phyloP scores from a whole-genome alignment of 2,888 invertebrate species.

The Cryptus viduatorius region DNA sequence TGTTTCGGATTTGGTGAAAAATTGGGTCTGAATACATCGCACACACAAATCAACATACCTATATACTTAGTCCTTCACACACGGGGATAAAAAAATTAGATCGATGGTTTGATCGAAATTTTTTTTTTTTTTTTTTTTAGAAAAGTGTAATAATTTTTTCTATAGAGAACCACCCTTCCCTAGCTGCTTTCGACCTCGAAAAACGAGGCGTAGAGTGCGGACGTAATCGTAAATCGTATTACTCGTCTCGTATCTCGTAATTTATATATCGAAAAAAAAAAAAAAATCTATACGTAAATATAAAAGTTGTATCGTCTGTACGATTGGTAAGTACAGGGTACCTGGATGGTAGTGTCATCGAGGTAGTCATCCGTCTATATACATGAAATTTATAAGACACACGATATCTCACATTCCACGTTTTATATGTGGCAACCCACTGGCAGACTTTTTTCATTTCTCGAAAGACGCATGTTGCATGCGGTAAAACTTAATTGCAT shows the following conservation, averaged over 20 bases:
- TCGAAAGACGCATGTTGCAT: slow-evolving; percentile 78
- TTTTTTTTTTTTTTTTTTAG: slow-evolving; percentile 48
- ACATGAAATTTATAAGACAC: slow-evolving; percentile 31
- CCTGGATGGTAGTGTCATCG: slow-evolving; percentile 50
- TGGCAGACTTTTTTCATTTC: slow-evolving; percentile 30
- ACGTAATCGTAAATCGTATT: slow-evolving; percentile 65
- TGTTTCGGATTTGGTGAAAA: not conserved
- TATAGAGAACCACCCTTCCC: slow-evolving; percentile 79
- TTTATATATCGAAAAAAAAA: slow-evolving; percentile 59
- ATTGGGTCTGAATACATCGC: slow-evolving; percentile 34
- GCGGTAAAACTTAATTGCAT: slow-evolving; percentile 74
- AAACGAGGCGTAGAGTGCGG: slow-evolving; percentile 63
- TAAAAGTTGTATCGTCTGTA: slow-evolving; percentile 68
- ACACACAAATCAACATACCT: slow-evolving; percentile 48
- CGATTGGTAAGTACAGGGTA: slow-evolving; percentile 76
- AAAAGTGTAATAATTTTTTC: slow-evolving; percentile 36
- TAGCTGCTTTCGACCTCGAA: slow-evolving; percentile 83
- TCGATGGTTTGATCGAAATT: slow-evolving; percentile 20
- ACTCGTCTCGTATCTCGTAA: slow-evolving; percentile 66
- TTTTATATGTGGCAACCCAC: slow-evolving; percentile 37
- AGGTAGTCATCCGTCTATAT: slow-evolving; percentile 44
- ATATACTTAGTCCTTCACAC: slow-evolving; percentile 44
- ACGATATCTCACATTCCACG: slow-evolving; percentile 37
- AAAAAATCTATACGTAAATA: slow-evolving; percentile 20
- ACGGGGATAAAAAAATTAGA: slow-evolving; percentile 57